phyloP scores from a whole-genome alignment of 2,113 vertebrate species.

The Chamaetylas fuelleborni region DNA sequence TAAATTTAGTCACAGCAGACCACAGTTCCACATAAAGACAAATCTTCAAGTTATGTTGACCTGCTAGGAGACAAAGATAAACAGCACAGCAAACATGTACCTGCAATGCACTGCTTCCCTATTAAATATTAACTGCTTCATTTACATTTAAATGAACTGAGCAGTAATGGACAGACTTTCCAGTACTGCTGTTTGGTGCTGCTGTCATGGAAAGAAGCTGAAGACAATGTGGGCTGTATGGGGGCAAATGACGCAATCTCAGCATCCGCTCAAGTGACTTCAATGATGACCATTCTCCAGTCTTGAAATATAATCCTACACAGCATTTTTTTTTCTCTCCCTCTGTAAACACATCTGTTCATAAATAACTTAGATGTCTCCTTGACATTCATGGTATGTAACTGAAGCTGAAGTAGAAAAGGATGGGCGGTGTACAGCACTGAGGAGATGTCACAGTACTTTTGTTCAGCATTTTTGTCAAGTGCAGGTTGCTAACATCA shows the following conservation, averaged over 20 bases:
- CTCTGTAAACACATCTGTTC: constrained; percentile 77
- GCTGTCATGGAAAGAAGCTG: constrained; percentile 74
- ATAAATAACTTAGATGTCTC: constrained; percentile 81
- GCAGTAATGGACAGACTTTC: constrained; percentile 66
- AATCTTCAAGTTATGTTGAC: constrained; percentile 90
- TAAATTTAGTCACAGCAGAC: constrained; percentile 88
- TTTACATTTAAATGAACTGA: constrained; percentile 83
- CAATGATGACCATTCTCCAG: constrained; percentile 61
- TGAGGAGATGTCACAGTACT: constrained; percentile 77
- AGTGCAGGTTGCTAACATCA: constrained; percentile 71
- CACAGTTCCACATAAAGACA: constrained; percentile 86
- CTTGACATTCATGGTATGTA: constrained; percentile 79
- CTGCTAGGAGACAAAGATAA: constrained; percentile 79
- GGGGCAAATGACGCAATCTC: constrained; percentile 61
- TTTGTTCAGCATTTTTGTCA: constrained; percentile 64
- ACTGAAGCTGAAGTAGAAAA: constrained; percentile 81
- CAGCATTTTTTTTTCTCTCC: constrained; percentile 51
- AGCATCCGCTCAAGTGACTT: constrained; percentile 68
- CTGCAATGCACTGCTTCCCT: constrained; percentile 77
- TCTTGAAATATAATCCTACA: constrained; percentile 74
- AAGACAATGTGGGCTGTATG: constrained; percentile 61
- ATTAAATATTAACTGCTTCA: constrained; percentile 85
- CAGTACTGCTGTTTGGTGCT: constrained; percentile 74
- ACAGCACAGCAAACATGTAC: constrained; percentile 75
- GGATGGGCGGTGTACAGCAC: constrained; percentile 73